A percentile compares a stretch with the other conserved stretches of the same genome.
These are phyloP conservation scores for Halocynthia roretzi DNA, from an alignment of 23 tunicate species.

Conservation along the genomic window DNA sequence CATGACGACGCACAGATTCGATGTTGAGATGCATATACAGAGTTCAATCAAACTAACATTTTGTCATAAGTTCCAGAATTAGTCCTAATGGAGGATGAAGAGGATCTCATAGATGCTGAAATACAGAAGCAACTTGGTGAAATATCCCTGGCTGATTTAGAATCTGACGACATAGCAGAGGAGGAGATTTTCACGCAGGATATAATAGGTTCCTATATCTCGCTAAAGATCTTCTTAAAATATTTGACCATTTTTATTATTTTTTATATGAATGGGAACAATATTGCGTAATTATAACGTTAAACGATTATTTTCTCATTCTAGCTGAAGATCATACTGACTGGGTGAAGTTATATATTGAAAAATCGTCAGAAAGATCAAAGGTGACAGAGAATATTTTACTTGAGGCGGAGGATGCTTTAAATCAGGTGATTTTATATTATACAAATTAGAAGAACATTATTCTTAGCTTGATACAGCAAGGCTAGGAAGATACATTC, in stretches of 20 bases:
- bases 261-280: background rate
- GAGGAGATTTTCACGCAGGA: too few species aligned
- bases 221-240: background rate
- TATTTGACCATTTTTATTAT: too few species aligned
- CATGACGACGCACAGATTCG: too few species aligned
- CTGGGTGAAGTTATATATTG: background rate
- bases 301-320: too few species aligned
- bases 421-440: background rate
- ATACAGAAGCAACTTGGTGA: constrained; percentile 19
- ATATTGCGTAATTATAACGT: background rate
- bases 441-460: too few species aligned
- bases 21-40: too few species aligned
- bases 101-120: constrained; percentile 7
- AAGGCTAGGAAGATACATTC: too few species aligned
- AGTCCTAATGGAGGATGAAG: background rate
- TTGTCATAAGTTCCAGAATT: too few species aligned
- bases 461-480: too few species aligned
- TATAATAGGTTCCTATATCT: background rate
- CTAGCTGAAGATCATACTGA: background rate
- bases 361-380: background rate
- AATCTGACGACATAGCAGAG: constrained; percentile 7
- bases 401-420: background rate
- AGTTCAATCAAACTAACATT: too few species aligned
- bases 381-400: background rate
- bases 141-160: background rate